These are phyloP conservation scores for Probosciger aterrimus DNA, from an alignment of 2,113 vertebrate species.

Conservation along the genomic window DNA sequence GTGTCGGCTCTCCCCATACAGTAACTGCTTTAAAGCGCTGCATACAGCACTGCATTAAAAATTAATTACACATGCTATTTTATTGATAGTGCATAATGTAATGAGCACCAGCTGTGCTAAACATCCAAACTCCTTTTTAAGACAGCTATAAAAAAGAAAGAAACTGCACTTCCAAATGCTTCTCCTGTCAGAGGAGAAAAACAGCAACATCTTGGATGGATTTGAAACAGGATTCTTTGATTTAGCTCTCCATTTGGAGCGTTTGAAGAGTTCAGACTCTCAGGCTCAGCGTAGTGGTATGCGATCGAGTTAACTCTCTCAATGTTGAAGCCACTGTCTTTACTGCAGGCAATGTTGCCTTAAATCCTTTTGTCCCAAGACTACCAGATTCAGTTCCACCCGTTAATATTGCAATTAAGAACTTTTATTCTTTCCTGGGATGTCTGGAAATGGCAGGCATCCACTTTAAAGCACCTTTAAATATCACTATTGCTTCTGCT, in stretches of 20 bases:
- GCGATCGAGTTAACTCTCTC: slow-evolving; percentile 61
- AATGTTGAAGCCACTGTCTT: slow-evolving; percentile 40
- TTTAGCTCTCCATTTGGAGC: slow-evolving; percentile 75
- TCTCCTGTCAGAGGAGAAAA: slow-evolving; percentile 79
- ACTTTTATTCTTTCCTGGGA: not conserved
- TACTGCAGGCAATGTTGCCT: not conserved
- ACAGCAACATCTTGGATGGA: slow-evolving; percentile 80
- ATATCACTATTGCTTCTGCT: slow-evolving; percentile 10
- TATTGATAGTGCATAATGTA: slow-evolving; percentile 90
- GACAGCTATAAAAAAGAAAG: slow-evolving; percentile 85
- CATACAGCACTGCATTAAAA: slow-evolving; percentile 85
- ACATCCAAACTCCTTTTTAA: slow-evolving; percentile 90
- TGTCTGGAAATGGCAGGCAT: slow-evolving; percentile 40
- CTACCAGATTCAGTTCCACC: not conserved
- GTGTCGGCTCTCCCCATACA: slow-evolving; percentile 67
- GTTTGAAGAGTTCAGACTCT: slow-evolving; percentile 73
- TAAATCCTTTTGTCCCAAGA: slow-evolving; percentile 42
- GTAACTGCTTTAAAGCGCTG: slow-evolving; percentile 80
- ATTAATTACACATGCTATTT: slow-evolving; percentile 95
- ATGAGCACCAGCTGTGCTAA: slow-evolving; percentile 90
- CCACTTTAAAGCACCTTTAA: slow-evolving; percentile 58
- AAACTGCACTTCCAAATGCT: slow-evolving; percentile 81
- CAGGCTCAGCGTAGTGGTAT: slow-evolving; percentile 39
- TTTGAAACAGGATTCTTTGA: slow-evolving; percentile 83
- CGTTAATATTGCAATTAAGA: not conserved